Conservation (phyloP, 2,797 vertebrate species). For the Melanogrammus aeglefinus region DNA sequence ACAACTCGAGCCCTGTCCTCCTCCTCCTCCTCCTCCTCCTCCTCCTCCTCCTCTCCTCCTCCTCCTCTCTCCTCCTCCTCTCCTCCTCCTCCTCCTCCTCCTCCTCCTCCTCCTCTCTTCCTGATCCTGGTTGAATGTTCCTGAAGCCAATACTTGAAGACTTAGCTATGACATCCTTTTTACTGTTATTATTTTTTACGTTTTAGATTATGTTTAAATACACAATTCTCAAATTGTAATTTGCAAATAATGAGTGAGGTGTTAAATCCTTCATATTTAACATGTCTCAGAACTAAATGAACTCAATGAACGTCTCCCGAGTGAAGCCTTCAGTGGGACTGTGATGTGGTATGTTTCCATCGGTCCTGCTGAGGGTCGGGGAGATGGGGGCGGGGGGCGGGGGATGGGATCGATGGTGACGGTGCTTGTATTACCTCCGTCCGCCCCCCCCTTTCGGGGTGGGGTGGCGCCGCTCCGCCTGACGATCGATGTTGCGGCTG, state of each 20-base stretch:
- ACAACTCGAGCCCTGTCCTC: slow-evolving; percentile 60
- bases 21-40: slow-evolving; percentile 51
- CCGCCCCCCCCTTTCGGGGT: slow-evolving; percentile 21
- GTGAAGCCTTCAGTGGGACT: neutral
- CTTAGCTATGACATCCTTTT: neutral
- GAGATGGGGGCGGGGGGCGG: slow-evolving; percentile 43
- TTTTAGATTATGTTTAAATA: neutral
- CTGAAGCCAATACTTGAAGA: neutral
- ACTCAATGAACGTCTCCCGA: too few relatives aligned
- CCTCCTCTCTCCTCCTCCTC: slow-evolving; percentile 70
- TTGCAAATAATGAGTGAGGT: neutral
- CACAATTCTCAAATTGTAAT: neutral
- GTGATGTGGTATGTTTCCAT: slow-evolving; percentile 31
- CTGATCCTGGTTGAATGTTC: neutral
- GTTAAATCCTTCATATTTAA: too few relatives aligned
- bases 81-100: neutral
- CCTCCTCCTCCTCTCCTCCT: slow-evolving; percentile 65
- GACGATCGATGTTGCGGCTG: slow-evolving; percentile 75
- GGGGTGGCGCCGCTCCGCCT: slow-evolving; percentile 64
- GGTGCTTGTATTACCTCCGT: neutral
- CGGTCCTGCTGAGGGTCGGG: slow-evolving; percentile 48
- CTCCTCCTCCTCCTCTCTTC: neutral
- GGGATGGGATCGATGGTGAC: neutral
- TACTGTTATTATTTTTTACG: neutral
- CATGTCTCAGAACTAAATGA: too few relatives aligned